phyloP scores from a whole-genome alignment of 2,888 invertebrate genomes.

The Strigamia maritima region DNA sequence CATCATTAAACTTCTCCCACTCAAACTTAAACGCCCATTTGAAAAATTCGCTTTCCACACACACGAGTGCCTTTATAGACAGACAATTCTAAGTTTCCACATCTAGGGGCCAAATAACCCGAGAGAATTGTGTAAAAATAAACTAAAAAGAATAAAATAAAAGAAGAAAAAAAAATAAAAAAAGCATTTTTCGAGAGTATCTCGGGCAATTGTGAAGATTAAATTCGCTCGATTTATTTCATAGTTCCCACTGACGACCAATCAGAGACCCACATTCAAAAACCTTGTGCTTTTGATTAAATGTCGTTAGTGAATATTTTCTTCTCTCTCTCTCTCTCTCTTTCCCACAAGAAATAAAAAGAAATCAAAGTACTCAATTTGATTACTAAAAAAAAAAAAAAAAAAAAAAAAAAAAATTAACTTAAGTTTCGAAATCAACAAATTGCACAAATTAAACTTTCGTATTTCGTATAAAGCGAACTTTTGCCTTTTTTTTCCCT shows the following conservation, averaged over 20 bases:
- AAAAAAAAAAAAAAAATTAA: neutral
- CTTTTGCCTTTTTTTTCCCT: neutral
- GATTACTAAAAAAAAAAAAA: neutral
- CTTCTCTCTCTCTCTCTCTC: neutral
- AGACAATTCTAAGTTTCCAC: neutral
- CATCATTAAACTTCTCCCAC: neutral
- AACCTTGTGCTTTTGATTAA: slow-evolving; percentile 32
- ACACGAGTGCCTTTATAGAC: neutral
- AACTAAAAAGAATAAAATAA: neutral
- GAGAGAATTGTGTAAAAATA: slow-evolving; percentile 24
- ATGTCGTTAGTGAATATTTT: slow-evolving; percentile 10
- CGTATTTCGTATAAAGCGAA: neutral
- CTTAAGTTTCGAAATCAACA: neutral
- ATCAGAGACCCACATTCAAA: slow-evolving; percentile 5
- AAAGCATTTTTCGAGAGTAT: neutral
- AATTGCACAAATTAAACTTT: slow-evolving; percentile 1
- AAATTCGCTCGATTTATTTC: slow-evolving; percentile 30
- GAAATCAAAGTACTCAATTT: neutral
- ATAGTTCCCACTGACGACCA: slow-evolving; percentile 18
- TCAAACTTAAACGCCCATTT: neutral
- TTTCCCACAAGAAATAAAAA: neutral
- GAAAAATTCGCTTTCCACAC: neutral
- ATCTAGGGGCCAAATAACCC: neutral
- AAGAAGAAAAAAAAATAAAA: neutral
- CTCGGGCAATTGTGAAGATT: slow-evolving; percentile 32